Evolutionary conservation across 2,797 vertebrate genomes (phyloP), one percentile per base, ranked within the genome.

Genomic region (Linurgus olivaceus): DNA sequence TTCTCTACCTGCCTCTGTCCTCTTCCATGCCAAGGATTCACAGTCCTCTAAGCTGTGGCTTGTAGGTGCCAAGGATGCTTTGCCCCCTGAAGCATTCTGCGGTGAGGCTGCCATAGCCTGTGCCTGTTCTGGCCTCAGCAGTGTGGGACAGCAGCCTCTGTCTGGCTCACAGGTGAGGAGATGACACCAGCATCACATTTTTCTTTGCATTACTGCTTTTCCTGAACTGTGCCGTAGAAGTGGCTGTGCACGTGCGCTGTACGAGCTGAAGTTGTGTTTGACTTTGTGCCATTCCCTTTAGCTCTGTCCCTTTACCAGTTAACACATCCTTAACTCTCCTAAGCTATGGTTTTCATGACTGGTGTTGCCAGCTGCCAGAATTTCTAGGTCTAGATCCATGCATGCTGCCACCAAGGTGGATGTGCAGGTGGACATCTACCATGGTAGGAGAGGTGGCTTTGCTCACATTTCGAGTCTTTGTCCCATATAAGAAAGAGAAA

Each of bases 401-500:
- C 3, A 13, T 42, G 44, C 66, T 80, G 45, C 68, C 37, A 26
- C 59, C 1, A 11, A 70, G 29, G 15, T 1, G 6, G 17, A 71
- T 1, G 3, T 15, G 37, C 21, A 37, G 26, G 14, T 0, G 6
- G 16, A 73, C 1, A 6, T 15, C 17, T 42, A 42, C 40, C 40
- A 18, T 42, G 40, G 35, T 17, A 37, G 31, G 77, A 59, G 48
- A 78, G 18, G 24, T 2, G 1, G n/a, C 38, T 58, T 76, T 28
- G 18, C 66, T 89, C 74, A 12, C 1, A 3, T 1, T 4, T 35
- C 1, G 1, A 71, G 7, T 50, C 29, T 57, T 31, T 37, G 18
- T 63, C 37, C 29, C 13, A 12, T 5, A 31, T 13, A 11, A 81
- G 13, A 93, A 31, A 44, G 35, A 83, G 25, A 25, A 77, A 4